phyloP scores from a whole-genome alignment of 2,113 vertebrate genomes.

The Blennius ocellaris region DNA sequence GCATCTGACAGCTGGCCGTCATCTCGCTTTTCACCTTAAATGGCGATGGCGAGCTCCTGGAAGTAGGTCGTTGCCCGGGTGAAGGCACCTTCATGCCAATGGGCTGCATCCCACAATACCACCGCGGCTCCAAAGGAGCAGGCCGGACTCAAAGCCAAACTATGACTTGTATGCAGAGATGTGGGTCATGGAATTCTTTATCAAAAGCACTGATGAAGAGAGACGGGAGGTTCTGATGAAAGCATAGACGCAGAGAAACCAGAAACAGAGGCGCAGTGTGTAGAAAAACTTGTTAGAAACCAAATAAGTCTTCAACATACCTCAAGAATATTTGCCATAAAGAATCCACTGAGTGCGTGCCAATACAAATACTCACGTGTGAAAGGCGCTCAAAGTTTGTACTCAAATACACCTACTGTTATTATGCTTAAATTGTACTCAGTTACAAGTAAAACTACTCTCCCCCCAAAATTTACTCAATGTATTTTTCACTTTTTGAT shows the following conservation, averaged over 20 bases:
- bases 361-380: too few relatives aligned
- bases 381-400: too few relatives aligned
- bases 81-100: constrained; percentile 17
- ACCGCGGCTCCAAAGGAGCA: neutral
- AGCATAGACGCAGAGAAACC: accelerated
- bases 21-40: constrained; percentile 54
- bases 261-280: constrained; percentile 5
- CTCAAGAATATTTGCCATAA: too few relatives aligned
- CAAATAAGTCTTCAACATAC: too few relatives aligned
- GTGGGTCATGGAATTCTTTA: constrained; percentile 1
- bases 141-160: constrained; percentile 1
- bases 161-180: neutral
- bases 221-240: constrained; percentile 1
- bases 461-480: too few relatives aligned
- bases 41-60: constrained; percentile 25
- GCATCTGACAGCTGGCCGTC: constrained; percentile 52
- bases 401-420: too few relatives aligned
- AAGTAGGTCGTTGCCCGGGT: constrained; percentile 23
- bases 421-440: too few relatives aligned
- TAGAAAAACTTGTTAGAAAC: neutral
- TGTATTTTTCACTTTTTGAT: too few relatives aligned
- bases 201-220: neutral
- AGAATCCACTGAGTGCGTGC: too few relatives aligned
- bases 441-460: too few relatives aligned
- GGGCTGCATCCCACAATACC: neutral